phyloP scores from a whole-genome alignment of 2,797 vertebrate genomes.

The Furcifer pardalis region DNA sequence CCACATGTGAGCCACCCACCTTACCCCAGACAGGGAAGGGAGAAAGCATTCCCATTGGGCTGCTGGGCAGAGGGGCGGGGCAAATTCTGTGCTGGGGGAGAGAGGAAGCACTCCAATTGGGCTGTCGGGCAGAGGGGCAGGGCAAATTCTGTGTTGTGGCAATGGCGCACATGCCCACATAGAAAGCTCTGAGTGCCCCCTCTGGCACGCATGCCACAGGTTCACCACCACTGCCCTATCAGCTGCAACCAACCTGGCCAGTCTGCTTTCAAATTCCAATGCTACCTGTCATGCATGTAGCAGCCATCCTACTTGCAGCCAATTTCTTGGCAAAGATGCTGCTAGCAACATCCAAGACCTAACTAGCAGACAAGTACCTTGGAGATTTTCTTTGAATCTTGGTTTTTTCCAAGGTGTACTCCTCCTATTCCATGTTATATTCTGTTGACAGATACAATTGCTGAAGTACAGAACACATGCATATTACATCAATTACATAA shows the following conservation, averaged over 20 bases:
- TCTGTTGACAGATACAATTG: not conserved
- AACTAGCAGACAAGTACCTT: slow-evolving; percentile 62
- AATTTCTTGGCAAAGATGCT: slow-evolving; percentile 52
- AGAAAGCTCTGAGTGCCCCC: too few species aligned
- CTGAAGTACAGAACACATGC: not conserved
- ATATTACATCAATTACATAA: not conserved
- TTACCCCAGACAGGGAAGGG: too few species aligned
- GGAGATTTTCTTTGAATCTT: slow-evolving; percentile 53
- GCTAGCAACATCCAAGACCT: slow-evolving; percentile 57
- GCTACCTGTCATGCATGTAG: slow-evolving; percentile 51
- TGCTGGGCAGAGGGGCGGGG: too few species aligned
- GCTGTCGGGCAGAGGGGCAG: too few species aligned
- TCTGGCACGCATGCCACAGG: too few species aligned
- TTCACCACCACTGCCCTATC: too few species aligned
- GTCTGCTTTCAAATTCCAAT: slow-evolving; percentile 57
- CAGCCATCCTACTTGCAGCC: slow-evolving; percentile 61
- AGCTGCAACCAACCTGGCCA: not conserved
- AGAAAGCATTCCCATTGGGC: too few species aligned
- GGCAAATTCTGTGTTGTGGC: too few species aligned
- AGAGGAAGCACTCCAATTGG: too few species aligned
- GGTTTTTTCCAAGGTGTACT: slow-evolving; percentile 19
- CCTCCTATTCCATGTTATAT: not conserved
- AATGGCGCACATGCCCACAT: too few species aligned
- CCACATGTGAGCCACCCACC: too few species aligned
- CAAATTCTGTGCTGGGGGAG: too few species aligned